These are phyloP conservation scores for Ectemnius continuus DNA, from an alignment of 2,888 invertebrate genomes.

Conservation along the genomic window DNA sequence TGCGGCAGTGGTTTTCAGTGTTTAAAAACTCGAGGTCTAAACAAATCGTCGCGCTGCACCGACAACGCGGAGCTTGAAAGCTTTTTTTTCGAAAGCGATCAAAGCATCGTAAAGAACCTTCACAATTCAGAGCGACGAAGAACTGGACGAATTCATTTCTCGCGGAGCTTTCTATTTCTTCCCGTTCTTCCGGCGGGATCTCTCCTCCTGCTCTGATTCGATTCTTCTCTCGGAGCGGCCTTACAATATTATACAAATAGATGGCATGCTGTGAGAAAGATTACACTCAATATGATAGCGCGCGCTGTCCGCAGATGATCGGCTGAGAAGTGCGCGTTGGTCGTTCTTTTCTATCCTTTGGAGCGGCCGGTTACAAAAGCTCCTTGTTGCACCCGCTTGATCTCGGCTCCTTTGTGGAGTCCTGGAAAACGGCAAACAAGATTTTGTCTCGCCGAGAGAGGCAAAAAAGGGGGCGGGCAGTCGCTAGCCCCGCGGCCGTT, in stretches of 20 bases:
- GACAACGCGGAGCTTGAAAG: no score
- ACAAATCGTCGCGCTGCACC: no score
- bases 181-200: constrained; percentile 26
- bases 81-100: no score
- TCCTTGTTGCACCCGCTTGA: not conserved
- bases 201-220: constrained; percentile 10
- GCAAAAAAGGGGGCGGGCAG: not conserved
- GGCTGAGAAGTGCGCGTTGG: not conserved
- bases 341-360: not conserved
- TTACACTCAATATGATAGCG: not conserved
- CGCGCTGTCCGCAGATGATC: not conserved
- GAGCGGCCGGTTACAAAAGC: not conserved
- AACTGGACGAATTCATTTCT: no score
- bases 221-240: no score
- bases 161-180: no score
- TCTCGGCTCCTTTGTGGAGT: no score
- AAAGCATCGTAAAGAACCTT: no score
- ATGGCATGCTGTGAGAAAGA: not conserved
- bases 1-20: no score
- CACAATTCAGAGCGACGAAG: no score
- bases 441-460: not conserved
- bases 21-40: no score
- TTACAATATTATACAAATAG: no score
- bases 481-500: not conserved
- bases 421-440: not conserved